Evolutionary conservation across 37 sponge, comb jelly and placozoan species (phyloP).

Genomic region (Bolinopsis microptera): DNA sequence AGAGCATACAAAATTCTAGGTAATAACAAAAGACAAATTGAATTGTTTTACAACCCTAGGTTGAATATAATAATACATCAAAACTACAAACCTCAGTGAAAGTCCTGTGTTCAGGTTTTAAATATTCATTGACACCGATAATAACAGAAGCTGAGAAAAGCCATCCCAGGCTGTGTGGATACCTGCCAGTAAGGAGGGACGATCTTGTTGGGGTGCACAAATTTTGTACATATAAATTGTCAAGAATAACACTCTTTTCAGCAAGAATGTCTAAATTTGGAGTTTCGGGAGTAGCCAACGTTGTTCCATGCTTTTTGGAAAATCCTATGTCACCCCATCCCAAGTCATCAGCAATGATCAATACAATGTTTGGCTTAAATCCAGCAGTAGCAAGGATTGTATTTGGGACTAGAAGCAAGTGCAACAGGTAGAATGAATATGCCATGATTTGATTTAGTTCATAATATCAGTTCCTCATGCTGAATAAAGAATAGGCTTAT

Average conservation of each 20-base stretch:
- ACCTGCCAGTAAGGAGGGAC: neutral
- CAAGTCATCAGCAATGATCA: constrained; percentile 26
- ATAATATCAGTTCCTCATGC: too few species aligned
- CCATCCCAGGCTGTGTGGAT: constrained; percentile 5
- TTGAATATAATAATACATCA: too few species aligned
- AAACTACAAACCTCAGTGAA: neutral
- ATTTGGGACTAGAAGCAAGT: too few species aligned
- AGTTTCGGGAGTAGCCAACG: neutral
- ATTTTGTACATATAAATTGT: neutral
- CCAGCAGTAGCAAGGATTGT: too few species aligned
- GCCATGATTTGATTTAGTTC: too few species aligned
- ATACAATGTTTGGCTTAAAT: neutral
- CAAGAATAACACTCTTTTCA: neutral
- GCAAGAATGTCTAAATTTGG: neutral
- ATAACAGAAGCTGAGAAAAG: neutral
- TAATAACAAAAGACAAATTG: too few species aligned
- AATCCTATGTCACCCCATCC: constrained; percentile 10
- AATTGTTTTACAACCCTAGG: too few species aligned
- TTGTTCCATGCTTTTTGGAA: neutral
- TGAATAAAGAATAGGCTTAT: too few species aligned
- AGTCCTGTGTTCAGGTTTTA: neutral
- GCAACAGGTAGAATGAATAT: too few species aligned
- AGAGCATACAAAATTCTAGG: too few species aligned
- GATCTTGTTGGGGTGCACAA: constrained; percentile 24
- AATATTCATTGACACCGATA: neutral